phyloP scores from a whole-genome alignment of 2,113 vertebrate genomes.

The Heteronetta atricapilla region DNA sequence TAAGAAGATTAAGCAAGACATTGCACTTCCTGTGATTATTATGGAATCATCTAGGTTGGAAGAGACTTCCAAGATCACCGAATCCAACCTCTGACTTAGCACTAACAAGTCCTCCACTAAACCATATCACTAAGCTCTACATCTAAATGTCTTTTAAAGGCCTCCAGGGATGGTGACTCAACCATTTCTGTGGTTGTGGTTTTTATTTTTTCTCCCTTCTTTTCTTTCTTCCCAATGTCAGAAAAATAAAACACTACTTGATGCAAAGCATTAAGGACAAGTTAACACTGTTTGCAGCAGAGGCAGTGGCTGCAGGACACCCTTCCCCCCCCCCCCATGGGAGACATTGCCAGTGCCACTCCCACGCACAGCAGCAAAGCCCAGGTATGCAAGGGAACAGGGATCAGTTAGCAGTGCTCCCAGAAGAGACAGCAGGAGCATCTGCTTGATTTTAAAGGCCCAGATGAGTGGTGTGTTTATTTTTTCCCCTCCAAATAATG shows the following conservation, averaged over 20 bases:
- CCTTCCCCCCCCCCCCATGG: accelerated
- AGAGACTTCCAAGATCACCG: no score
- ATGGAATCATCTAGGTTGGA: no score
- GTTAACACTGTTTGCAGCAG: accelerated
- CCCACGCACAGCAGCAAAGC: accelerated
- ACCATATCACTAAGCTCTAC: no score
- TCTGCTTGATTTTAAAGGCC: neutral
- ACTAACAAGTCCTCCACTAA: no score
- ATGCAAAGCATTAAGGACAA: neutral
- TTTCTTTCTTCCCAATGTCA: no score
- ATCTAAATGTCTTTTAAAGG: no score
- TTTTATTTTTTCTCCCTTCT: neutral
- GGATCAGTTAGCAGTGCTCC: accelerated
- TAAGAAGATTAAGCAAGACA: neutral
- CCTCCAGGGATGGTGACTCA: no score
- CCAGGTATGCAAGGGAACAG: accelerated
- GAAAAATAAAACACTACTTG: neutral
- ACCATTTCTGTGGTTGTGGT: no score
- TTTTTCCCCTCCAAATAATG: neutral
- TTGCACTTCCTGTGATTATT: neutral
- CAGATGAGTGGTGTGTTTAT: accelerated
- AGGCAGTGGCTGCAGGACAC: neutral
- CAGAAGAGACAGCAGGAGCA: neutral
- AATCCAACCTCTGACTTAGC: no score
- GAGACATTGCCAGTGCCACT: accelerated